These are phyloP conservation scores for Lobophora halterata DNA, from an alignment of 2,888 invertebrate species.

Conservation along the genomic window DNA sequence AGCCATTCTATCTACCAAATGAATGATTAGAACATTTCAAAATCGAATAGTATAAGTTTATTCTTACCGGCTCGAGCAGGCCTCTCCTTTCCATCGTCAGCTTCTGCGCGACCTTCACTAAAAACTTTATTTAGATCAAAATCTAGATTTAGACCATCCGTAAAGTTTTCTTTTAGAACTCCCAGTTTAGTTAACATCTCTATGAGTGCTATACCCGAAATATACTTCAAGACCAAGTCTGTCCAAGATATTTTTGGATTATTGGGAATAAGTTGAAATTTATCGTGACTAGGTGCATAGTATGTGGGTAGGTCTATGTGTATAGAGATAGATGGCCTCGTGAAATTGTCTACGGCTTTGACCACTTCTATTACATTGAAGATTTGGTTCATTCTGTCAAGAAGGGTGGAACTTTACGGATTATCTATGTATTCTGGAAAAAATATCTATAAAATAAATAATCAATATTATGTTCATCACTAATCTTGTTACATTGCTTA, in stretches of 20 bases:
- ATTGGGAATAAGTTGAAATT: conserved; percentile 1
- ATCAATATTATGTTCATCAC: too few species aligned
- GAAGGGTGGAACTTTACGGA: conserved; percentile 8
- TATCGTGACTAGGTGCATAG: conserved; percentile 30
- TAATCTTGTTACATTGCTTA: too few species aligned
- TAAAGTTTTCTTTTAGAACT: conserved; percentile 29
- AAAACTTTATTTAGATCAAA: conserved; percentile 20
- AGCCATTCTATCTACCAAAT: too few species aligned
- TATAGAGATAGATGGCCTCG: conserved; percentile 31
- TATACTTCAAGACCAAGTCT: conserved; percentile 34
- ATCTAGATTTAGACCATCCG: conserved; percentile 31
- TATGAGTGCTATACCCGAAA: conserved; percentile 29
- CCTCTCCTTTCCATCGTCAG: background rate
- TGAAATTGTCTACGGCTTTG: conserved; percentile 36
- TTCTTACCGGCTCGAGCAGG: conserved; percentile 9
- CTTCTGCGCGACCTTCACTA: conserved; percentile 4
- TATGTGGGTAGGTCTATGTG: conserved; percentile 39
- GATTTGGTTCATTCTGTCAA: conserved; percentile 31
- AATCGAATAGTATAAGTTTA: background rate
- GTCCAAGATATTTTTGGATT: conserved; percentile 24
- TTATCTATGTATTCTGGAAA: too few species aligned
- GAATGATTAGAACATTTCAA: background rate
- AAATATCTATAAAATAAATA: too few species aligned
- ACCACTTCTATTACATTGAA: conserved; percentile 31
- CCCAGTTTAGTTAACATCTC: conserved; percentile 35